Evolutionary conservation across 2,888 invertebrate species (phyloP).

Genomic region (Drosophila hamatofila): DNA sequence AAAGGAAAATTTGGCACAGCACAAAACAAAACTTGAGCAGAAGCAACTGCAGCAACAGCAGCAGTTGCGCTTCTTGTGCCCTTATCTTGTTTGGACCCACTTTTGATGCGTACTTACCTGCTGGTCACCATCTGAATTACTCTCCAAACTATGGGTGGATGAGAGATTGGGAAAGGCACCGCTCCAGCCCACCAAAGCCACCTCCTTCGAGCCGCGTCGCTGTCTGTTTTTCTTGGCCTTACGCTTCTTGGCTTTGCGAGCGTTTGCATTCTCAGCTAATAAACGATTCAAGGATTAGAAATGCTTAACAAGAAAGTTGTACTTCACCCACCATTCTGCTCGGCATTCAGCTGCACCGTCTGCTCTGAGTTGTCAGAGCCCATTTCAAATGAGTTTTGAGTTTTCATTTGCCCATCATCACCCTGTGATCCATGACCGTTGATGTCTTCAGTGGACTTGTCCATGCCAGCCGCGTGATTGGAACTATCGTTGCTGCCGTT

Average conservation of each 20-base stretch:
- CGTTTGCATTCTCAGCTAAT: not conserved
- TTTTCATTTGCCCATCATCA: not conserved
- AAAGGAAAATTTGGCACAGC: not conserved
- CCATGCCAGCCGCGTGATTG: not conserved
- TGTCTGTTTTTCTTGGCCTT: conserved; percentile 18
- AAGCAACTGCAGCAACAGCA: not conserved
- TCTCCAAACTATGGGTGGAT: conserved; percentile 37
- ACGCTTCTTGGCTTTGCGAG: conserved; percentile 27
- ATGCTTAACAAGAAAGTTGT: not conserved
- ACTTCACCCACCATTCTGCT: conserved; percentile 13
- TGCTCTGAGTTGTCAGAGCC: conserved; percentile 11
- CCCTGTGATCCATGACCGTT: not conserved
- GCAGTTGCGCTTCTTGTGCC: not conserved
- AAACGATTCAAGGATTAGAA: not conserved
- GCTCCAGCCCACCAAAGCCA: conserved; percentile 42
- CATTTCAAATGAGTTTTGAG: not conserved
- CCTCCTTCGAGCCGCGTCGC: conserved; percentile 39
- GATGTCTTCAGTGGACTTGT: not conserved
- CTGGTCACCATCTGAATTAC: conserved; percentile 43
- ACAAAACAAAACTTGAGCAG: conserved; percentile 1
- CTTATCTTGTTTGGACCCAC: not conserved
- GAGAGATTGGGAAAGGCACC: conserved; percentile 43
- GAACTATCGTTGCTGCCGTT: conserved; percentile 1
- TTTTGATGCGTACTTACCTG: conserved; percentile 39
- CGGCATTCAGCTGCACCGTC: not conserved